phyloP scores from a whole-genome alignment of 2,888 invertebrate species.

The Tholera decimalis region DNA sequence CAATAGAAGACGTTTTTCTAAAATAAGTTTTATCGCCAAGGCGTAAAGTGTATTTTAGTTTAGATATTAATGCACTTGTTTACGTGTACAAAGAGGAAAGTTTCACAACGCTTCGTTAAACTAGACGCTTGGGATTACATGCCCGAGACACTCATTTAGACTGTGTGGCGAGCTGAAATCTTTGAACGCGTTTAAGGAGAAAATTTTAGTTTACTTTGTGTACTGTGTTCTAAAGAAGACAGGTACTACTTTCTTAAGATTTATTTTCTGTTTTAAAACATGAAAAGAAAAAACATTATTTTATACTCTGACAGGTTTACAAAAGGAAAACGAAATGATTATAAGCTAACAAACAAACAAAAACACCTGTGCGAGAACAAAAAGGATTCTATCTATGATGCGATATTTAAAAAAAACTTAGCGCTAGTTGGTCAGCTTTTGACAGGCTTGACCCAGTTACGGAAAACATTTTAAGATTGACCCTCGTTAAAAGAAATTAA shows the following conservation, averaged over 20 bases:
- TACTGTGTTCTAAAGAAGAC: slow-evolving; percentile 28
- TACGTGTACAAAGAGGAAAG: slow-evolving; percentile 81
- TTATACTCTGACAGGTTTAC: too few species aligned
- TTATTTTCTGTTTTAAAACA: slow-evolving; percentile 4
- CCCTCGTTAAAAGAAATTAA: not conserved
- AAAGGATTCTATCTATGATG: too few species aligned
- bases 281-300: too few species aligned
- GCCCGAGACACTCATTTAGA: slow-evolving; percentile 76
- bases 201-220: slow-evolving; percentile 53
- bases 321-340: too few species aligned
- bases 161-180: slow-evolving; percentile 71
- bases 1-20: slow-evolving; percentile 39
- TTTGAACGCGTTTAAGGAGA: slow-evolving; percentile 54
- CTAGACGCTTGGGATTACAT: slow-evolving; percentile 83
- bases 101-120: slow-evolving; percentile 85
- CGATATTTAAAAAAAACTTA: too few species aligned
- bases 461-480: too few species aligned
- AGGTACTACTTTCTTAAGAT: slow-evolving; percentile 2
- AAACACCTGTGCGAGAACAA: too few species aligned
- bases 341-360: too few species aligned
- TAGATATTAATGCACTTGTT: slow-evolving; percentile 71
- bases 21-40: slow-evolving; percentile 61
- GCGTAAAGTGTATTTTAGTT: slow-evolving; percentile 68
- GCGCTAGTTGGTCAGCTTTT: too few species aligned
- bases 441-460: too few species aligned